Evolutionary conservation across 2,113 vertebrate species (phyloP).

Genomic region (Entosphenus tridentatus): DNA sequence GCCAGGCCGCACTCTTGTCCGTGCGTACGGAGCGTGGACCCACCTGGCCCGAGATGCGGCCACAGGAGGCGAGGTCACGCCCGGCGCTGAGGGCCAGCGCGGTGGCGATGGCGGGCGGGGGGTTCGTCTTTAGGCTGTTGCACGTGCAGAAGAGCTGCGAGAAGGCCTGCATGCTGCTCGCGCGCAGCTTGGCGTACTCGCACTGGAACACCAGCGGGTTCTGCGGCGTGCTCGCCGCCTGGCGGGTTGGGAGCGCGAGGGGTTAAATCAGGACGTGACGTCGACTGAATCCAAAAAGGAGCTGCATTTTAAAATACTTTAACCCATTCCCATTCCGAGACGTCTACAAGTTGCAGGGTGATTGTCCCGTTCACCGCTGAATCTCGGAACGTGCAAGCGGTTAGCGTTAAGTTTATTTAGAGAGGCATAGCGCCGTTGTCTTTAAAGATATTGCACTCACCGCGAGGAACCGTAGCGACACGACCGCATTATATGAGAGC

Average conservation of each 20-base stretch:
- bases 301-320: too few species aligned
- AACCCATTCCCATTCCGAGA: too few species aligned
- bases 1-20: neutral
- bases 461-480: too few species aligned
- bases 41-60: conserved; percentile 82
- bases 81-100: conserved; percentile 65
- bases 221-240: conserved; percentile 89
- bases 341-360: too few species aligned
- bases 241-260: conserved; percentile 9
- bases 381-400: too few species aligned
- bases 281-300: too few species aligned
- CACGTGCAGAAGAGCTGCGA: conserved; percentile 92
- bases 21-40: neutral
- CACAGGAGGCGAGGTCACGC: conserved; percentile 75
- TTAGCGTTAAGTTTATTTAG: too few species aligned
- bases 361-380: too few species aligned
- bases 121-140: conserved; percentile 91
- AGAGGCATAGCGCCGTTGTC: too few species aligned
- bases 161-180: conserved; percentile 77
- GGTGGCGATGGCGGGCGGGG: conserved; percentile 83
- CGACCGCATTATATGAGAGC: too few species aligned
- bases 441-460: too few species aligned
- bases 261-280: too few species aligned
- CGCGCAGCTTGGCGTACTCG: conserved; percentile 87
- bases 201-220: conserved; percentile 90